Conservation (phyloP, 2,888 invertebrate species). For the Diaphora mendica region DNA sequence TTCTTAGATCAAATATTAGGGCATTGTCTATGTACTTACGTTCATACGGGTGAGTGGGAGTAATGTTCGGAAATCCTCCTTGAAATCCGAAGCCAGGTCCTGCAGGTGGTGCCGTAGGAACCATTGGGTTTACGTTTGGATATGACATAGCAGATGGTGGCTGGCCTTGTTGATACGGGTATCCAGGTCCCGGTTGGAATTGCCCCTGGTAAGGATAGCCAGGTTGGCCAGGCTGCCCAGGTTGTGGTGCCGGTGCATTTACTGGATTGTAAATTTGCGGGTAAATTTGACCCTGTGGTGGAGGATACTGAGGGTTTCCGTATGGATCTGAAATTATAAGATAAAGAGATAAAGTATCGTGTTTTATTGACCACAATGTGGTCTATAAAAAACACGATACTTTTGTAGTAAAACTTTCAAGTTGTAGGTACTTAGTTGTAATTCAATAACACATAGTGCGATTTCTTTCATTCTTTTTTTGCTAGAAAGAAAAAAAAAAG, state of each 20-base stretch:
- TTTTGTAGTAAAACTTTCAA: background rate
- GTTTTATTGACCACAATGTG: too few relatives aligned
- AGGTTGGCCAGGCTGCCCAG: conserved; percentile 53
- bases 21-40: conserved; percentile 42
- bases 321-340: conserved; percentile 68
- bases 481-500: too few relatives aligned
- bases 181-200: conserved; percentile 50
- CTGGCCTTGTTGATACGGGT: conserved; percentile 52
- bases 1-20: background rate
- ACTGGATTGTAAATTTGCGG: conserved; percentile 69
- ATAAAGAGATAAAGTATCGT: too few relatives aligned
- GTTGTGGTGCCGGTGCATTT: conserved; percentile 60
- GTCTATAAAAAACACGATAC: background rate
- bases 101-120: conserved; percentile 47
- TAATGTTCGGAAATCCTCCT: conserved; percentile 43
- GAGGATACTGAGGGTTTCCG: conserved; percentile 69
- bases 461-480: too few relatives aligned
- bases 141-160: conserved; percentile 70
- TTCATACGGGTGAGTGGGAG: conserved; percentile 51
- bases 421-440: too few relatives aligned
- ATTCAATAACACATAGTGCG: too few relatives aligned
- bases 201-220: conserved; percentile 42
- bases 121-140: conserved; percentile 52
- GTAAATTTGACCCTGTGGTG: conserved; percentile 71
- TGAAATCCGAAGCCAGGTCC: conserved; percentile 46